Conservation (phyloP, 2,888 invertebrate genomes). For the Eupithecia centaureata region DNA sequence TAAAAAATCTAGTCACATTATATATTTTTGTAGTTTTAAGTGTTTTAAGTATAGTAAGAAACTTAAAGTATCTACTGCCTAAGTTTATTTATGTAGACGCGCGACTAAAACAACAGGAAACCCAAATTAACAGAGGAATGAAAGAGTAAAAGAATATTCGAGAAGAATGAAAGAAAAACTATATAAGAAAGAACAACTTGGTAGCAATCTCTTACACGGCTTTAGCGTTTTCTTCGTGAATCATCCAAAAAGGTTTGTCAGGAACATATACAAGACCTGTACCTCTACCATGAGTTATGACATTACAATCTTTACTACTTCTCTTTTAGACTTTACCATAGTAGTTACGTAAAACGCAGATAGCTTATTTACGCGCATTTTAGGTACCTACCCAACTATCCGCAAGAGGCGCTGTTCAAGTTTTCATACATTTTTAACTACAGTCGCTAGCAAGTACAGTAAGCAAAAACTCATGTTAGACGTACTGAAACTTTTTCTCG, state of each 20-base stretch:
- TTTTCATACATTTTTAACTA: no score
- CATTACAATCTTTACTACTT: no score
- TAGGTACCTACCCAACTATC: no score
- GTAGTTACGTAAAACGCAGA: no score
- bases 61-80: neutral
- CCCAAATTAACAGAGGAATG: neutral
- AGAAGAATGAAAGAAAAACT: neutral
- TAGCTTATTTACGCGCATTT: no score
- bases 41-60: neutral
- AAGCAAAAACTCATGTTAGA: no score
- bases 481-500: neutral
- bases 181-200: neutral
- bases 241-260: neutral
- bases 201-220: neutral
- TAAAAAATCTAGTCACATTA: neutral
- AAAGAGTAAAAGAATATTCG: no score
- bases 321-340: no score
- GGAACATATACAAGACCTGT: no score
- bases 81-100: constrained; percentile 2
- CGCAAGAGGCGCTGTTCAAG: no score
- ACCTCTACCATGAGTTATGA: no score
- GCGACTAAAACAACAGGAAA: constrained; percentile 2
- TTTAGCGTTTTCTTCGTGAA: neutral
- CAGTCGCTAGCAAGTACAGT: no score
- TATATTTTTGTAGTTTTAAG: neutral